phyloP scores from a whole-genome alignment of 2,113 vertebrate species.

The Mohoua ochrocephala region DNA sequence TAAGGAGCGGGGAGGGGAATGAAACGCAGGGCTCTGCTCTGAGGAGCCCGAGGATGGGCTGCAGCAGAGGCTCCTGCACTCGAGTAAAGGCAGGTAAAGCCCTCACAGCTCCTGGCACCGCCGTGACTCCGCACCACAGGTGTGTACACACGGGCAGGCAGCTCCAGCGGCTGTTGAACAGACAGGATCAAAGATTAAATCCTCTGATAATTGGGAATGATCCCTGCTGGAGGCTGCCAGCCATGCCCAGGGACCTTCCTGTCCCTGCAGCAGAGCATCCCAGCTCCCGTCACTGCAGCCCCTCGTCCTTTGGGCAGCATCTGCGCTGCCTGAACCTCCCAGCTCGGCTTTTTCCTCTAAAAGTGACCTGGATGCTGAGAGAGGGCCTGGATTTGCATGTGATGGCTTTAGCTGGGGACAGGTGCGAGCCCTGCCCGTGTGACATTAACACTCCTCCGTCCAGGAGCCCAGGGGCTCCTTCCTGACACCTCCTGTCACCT shows the following conservation, averaged over 20 bases:
- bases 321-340: neutral
- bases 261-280: neutral
- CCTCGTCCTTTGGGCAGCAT: neutral
- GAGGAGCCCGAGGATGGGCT: neutral
- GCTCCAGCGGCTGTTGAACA: neutral
- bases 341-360: neutral
- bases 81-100: neutral
- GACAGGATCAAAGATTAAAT: neutral
- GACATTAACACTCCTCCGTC: neutral
- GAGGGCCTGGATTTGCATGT: neutral
- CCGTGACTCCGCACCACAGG: neutral
- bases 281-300: neutral
- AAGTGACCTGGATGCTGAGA: neutral
- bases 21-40: neutral
- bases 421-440: neutral
- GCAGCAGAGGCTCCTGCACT: neutral
- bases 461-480: neutral
- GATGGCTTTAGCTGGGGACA: neutral
- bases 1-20: neutral
- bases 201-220: neutral
- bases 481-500: slow-evolving; percentile 11
- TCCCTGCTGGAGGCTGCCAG: neutral
- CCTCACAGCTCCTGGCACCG: neutral
- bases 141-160: neutral
- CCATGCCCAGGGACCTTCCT: neutral